phyloP scores from a whole-genome alignment of 2,888 invertebrate species.

The Cinara cedri region DNA sequence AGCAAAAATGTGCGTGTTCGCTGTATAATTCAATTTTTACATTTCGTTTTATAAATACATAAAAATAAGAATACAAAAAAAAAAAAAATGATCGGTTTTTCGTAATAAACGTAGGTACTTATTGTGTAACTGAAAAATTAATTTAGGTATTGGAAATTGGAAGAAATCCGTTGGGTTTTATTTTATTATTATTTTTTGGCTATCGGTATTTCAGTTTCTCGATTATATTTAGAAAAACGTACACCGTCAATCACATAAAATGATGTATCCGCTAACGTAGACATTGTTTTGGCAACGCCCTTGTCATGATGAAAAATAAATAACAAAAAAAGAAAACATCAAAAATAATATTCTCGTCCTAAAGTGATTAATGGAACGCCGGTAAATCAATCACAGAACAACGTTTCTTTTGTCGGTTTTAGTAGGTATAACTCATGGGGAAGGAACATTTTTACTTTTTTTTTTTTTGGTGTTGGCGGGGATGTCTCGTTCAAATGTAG shows the following conservation, averaged over 20 bases:
- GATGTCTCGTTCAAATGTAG: conserved; percentile 37
- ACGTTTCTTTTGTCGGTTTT: conserved; percentile 11
- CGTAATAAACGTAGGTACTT: too few relatives aligned
- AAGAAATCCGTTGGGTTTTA: background rate
- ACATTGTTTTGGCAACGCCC: conserved; percentile 53
- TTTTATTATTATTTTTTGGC: background rate
- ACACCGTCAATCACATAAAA: conserved; percentile 30
- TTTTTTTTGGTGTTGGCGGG: conserved; percentile 38
- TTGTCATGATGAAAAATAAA: conserved; percentile 26
- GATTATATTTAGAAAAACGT: conserved; percentile 52
- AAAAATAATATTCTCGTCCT: conserved; percentile 25
- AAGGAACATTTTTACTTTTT: background rate
- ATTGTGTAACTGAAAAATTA: background rate
- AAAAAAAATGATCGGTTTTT: too few relatives aligned
- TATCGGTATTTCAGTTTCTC: background rate
- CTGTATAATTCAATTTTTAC: too few relatives aligned
- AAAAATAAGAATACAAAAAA: too few relatives aligned
- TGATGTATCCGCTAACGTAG: background rate
- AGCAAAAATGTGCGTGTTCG: too few relatives aligned
- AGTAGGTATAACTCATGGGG: background rate
- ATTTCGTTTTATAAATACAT: too few relatives aligned
- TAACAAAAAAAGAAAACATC: conserved; percentile 28
- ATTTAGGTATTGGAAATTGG: too few relatives aligned
- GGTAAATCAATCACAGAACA: conserved; percentile 36
- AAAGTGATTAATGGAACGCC: conserved; percentile 44